phyloP scores from a whole-genome alignment of 2,888 invertebrate genomes.

The Lycocerus yunnanus region DNA sequence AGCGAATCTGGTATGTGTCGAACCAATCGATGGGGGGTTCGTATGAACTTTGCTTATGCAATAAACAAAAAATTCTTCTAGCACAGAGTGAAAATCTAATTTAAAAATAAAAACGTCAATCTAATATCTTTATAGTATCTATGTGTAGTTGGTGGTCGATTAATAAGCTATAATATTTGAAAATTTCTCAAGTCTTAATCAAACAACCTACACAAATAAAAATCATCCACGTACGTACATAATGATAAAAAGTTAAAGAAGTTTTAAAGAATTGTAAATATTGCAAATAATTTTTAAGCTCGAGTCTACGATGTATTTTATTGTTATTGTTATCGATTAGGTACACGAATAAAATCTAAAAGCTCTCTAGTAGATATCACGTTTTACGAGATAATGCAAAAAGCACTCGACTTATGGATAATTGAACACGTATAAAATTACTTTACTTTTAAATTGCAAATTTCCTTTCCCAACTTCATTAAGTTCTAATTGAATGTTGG shows the following conservation, averaged over 20 bases:
- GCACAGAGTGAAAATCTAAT: background rate
- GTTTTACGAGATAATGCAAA: constrained; percentile 12
- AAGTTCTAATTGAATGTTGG: constrained; percentile 1
- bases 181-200: background rate
- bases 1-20: constrained; percentile 30
- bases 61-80: background rate
- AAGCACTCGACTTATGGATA: constrained; percentile 18
- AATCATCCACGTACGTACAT: too few relatives aligned
- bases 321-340: constrained; percentile 8
- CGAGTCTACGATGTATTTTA: background rate
- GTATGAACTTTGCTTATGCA: constrained; percentile 4
- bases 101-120: background rate
- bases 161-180: background rate
- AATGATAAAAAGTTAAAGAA: background rate
- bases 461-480: background rate
- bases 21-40: constrained; percentile 16
- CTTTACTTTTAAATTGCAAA: constrained; percentile 22
- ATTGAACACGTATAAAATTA: constrained; percentile 30
- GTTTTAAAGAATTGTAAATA: background rate
- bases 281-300: background rate
- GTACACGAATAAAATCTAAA: constrained; percentile 18
- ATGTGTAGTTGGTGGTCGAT: background rate
- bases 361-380: background rate
- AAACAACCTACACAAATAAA: background rate
- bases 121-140: background rate